A percentile compares a stretch with the other conserved stretches of the same genome.
Evolutionary conservation across 2,888 invertebrate genomes (phyloP).

Genomic region (Clusia tigrina): DNA sequence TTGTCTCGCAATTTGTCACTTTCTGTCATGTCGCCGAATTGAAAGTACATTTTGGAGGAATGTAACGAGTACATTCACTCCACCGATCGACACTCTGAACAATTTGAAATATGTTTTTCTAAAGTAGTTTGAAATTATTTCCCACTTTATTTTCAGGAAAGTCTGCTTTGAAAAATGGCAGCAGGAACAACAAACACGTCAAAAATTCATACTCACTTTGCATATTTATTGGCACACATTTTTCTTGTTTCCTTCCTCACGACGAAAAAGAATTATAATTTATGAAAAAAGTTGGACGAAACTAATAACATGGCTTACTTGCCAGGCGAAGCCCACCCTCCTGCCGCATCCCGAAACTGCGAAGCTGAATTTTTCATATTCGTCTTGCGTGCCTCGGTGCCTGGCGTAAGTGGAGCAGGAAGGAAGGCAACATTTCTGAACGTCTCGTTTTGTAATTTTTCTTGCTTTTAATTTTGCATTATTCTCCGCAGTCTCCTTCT

Average conservation of each 20-base stretch:
- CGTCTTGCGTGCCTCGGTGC: background rate
- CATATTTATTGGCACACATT: no score
- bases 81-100: no score
- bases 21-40: no score
- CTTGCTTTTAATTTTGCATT: background rate
- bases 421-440: background rate
- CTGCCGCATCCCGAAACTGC: background rate
- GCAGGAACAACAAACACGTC: no score
- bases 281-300: background rate
- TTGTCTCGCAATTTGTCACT: no score
- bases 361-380: background rate
- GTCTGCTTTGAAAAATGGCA: no score
- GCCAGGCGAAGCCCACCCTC: background rate
- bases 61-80: no score
- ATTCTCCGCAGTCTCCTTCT: background rate
- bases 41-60: no score
- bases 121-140: no score
- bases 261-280: background rate
- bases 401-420: background rate
- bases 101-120: no score
- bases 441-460: background rate
- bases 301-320: slow-evolving; percentile 8
- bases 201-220: no score
- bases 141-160: no score
- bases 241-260: background rate